phyloP scores from a whole-genome alignment of 37 sponge, comb jelly and placozoan species.

The Spongilla lacustris region DNA sequence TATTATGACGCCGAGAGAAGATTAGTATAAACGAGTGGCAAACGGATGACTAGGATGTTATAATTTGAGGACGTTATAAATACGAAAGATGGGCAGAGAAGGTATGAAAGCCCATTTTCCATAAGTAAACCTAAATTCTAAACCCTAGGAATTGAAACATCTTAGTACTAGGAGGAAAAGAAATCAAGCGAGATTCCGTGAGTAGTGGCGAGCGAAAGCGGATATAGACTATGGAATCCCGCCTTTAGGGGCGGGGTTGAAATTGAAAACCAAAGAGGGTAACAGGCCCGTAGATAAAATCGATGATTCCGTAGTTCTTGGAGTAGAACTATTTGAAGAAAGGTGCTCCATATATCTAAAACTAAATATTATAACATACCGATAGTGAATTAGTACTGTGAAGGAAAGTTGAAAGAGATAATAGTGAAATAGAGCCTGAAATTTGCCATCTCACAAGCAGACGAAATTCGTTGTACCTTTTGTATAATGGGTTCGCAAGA shows the following conservation, averaged over 20 bases:
- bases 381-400: conserved; percentile 81
- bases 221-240: not conserved
- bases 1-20: not conserved
- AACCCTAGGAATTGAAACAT: conserved; percentile 77
- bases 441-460: conserved; percentile 68
- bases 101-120: conserved; percentile 8
- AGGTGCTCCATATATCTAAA: conserved; percentile 81
- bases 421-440: conserved; percentile 75
- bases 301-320: not conserved
- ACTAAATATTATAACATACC: conserved; percentile 64
- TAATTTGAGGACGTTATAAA: conserved; percentile 38
- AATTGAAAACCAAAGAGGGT: conserved; percentile 66
- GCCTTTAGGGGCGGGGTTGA: not conserved
- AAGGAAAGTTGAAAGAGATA: conserved; percentile 87
- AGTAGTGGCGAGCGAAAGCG: conserved; percentile 87
- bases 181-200: conserved; percentile 80
- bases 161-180: conserved; percentile 67
- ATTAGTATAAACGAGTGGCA: conserved; percentile 58
- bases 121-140: not conserved
- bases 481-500: conserved; percentile 86
- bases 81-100: conserved; percentile 38
- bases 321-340: conserved; percentile 80
- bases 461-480: conserved; percentile 81
- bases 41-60: conserved; percentile 67
- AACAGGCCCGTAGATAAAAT: conserved; percentile 61